Evolutionary conservation across 1,140 invertebrate species (phyloP).

Genomic region (Zaprionus lachaisei): DNA sequence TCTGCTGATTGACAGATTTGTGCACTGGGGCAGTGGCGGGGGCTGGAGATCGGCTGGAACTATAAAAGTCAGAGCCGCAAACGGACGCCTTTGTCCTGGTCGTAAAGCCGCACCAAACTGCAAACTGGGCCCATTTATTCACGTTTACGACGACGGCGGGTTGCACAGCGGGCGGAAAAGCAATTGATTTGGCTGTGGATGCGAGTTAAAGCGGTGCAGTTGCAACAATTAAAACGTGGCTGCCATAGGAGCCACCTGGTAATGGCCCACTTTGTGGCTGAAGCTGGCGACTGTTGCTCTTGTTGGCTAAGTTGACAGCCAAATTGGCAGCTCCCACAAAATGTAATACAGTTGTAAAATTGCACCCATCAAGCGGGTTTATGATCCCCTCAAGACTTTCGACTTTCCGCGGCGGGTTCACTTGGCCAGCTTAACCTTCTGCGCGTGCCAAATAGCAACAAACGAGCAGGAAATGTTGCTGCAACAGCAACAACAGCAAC

Average conservation of each 20-base stretch:
- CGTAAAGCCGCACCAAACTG: slow-evolving; percentile 54
- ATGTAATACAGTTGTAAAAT: slow-evolving; percentile 74
- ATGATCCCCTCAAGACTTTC: slow-evolving; percentile 39
- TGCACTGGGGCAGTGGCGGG: neutral
- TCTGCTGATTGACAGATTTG: slow-evolving; percentile 3
- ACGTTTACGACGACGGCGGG: slow-evolving; percentile 59
- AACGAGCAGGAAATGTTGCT: slow-evolving; percentile 70
- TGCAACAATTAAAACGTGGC: slow-evolving; percentile 72
- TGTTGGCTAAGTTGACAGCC: slow-evolving; percentile 59
- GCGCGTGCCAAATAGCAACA: slow-evolving; percentile 80
- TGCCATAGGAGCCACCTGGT: slow-evolving; percentile 65
- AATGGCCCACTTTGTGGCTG: slow-evolving; percentile 63
- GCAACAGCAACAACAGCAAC: slow-evolving; percentile 15
- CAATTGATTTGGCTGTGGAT: slow-evolving; percentile 62
- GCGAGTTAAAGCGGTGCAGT: slow-evolving; percentile 29
- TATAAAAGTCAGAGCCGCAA: slow-evolving; percentile 68
- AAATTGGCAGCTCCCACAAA: slow-evolving; percentile 44
- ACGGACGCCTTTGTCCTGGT: slow-evolving; percentile 69
- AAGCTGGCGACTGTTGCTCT: slow-evolving; percentile 63
- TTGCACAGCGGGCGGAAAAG: slow-evolving; percentile 67
- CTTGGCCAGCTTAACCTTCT: slow-evolving; percentile 77
- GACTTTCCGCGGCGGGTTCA: slow-evolving; percentile 54
- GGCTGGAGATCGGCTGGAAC: slow-evolving; percentile 13
- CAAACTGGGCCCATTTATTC: slow-evolving; percentile 55
- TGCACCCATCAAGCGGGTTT: slow-evolving; percentile 68